phyloP scores from a whole-genome alignment of 1,140 invertebrate species.

The Oreohelix idahoensis region DNA sequence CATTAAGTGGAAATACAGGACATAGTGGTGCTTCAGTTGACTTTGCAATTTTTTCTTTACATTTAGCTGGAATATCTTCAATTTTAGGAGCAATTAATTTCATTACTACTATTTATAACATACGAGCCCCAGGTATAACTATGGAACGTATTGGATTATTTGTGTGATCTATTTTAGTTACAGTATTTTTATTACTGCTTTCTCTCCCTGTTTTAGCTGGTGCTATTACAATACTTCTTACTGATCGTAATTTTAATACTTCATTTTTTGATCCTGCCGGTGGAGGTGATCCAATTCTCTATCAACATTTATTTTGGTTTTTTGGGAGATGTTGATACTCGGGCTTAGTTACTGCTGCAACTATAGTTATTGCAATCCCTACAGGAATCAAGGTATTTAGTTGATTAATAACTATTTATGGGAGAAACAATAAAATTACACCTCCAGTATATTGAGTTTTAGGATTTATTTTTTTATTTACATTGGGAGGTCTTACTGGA shows the following conservation, averaged over 20 bases:
- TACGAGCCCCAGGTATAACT: constrained; percentile 68
- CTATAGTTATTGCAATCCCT: constrained; percentile 79
- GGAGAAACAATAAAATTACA: constrained; percentile 74
- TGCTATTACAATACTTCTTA: constrained; percentile 82
- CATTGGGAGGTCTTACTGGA: constrained; percentile 73
- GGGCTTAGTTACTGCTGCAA: constrained; percentile 82
- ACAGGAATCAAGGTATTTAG: constrained; percentile 80
- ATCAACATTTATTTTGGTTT: constrained; percentile 86
- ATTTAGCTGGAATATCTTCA: constrained; percentile 80
- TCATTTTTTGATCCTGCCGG: constrained; percentile 81
- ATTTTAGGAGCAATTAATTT: constrained; percentile 82
- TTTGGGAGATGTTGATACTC: constrained; percentile 83
- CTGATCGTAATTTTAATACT: constrained; percentile 82
- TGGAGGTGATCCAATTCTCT: constrained; percentile 81
- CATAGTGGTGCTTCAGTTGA: constrained; percentile 79
- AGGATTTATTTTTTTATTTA: constrained; percentile 82
- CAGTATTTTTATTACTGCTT: constrained; percentile 79
- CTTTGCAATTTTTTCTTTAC: constrained; percentile 80
- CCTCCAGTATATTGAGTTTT: constrained; percentile 78
- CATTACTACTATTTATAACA: constrained; percentile 74
- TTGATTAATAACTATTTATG: constrained; percentile 70
- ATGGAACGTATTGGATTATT: constrained; percentile 76
- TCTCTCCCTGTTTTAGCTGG: constrained; percentile 82
- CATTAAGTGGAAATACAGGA: constrained; percentile 76
- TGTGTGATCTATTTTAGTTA: constrained; percentile 81